A percentile compares a stretch with the other conserved stretches of the same genome.
Conservation (phyloP, 2,888 invertebrate genomes). For the Germaria angustata region DNA sequence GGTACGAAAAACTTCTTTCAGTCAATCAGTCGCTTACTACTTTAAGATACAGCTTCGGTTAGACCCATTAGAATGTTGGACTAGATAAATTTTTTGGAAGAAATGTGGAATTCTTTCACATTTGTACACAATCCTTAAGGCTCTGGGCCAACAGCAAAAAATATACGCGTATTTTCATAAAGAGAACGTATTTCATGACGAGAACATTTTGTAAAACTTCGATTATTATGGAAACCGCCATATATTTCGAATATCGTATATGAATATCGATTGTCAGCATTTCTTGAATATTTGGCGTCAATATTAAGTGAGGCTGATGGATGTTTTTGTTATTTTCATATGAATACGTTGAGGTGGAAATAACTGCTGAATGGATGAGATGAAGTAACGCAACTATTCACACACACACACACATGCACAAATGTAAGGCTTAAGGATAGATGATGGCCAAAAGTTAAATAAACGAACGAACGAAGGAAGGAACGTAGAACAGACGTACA, state of each 20-base stretch:
- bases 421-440: conserved; percentile 30
- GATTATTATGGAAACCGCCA: conserved; percentile 26
- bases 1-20: too few relatives aligned
- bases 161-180: too few relatives aligned
- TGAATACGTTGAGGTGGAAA: conserved; percentile 60
- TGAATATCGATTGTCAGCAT: conserved; percentile 79
- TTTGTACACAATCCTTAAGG: too few relatives aligned
- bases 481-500: neutral
- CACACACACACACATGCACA: conserved; percentile 1
- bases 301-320: conserved; percentile 79
- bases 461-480: conserved; percentile 26
- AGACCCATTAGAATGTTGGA: too few relatives aligned
- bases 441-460: conserved; percentile 37
- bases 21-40: too few relatives aligned
- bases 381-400: conserved; percentile 34
- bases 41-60: too few relatives aligned
- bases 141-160: too few relatives aligned
- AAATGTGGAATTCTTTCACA: too few relatives aligned
- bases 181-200: too few relatives aligned
- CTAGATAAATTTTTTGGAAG: too few relatives aligned
- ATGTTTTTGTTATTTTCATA: conserved; percentile 69
- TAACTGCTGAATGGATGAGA: conserved; percentile 53
- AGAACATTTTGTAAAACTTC: too few relatives aligned
- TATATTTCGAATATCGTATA: conserved; percentile 40
- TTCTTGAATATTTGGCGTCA: conserved; percentile 79